A percentile compares a stretch with the other conserved stretches of the same genome.
phyloP scores from a whole-genome alignment of 2,797 vertebrate species.

The Poeciliopsis presidionis region DNA sequence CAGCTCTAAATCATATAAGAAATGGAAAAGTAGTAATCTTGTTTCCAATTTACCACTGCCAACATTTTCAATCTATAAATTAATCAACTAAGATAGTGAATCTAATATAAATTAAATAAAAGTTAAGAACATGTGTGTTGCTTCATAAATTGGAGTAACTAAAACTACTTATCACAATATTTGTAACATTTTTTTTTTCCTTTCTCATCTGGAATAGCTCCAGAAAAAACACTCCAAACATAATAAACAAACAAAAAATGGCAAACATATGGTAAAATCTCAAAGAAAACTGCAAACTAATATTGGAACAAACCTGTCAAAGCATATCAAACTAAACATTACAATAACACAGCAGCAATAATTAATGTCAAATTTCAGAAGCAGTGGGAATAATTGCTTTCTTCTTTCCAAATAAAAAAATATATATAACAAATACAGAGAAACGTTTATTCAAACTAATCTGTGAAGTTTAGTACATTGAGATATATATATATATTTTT shows the following conservation, averaged over 20 bases:
- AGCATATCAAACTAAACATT: not conserved
- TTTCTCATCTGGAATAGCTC: not conserved
- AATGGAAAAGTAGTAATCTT: too few relatives aligned
- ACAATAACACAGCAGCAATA: not conserved
- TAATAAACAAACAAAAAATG: too few relatives aligned
- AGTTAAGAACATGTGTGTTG: too few relatives aligned
- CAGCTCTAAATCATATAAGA: too few relatives aligned
- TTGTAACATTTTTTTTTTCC: too few relatives aligned
- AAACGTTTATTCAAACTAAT: not conserved
- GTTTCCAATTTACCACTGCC: too few relatives aligned
- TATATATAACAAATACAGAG: not conserved
- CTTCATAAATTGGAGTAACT: too few relatives aligned
- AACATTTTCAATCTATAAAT: too few relatives aligned
- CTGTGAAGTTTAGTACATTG: not conserved
- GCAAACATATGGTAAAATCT: not conserved
- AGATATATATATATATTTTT: too few relatives aligned
- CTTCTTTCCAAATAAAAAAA: not conserved
- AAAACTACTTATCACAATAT: too few relatives aligned
- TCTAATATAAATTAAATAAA: too few relatives aligned
- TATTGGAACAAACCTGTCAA: not conserved
- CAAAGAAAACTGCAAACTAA: not conserved
- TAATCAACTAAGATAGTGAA: too few relatives aligned
- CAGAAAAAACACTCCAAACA: not conserved
- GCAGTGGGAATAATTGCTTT: not conserved
- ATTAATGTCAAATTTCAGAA: not conserved